Conservation (phyloP, 2,888 invertebrate species). For the Coelinius sp. region DNA sequence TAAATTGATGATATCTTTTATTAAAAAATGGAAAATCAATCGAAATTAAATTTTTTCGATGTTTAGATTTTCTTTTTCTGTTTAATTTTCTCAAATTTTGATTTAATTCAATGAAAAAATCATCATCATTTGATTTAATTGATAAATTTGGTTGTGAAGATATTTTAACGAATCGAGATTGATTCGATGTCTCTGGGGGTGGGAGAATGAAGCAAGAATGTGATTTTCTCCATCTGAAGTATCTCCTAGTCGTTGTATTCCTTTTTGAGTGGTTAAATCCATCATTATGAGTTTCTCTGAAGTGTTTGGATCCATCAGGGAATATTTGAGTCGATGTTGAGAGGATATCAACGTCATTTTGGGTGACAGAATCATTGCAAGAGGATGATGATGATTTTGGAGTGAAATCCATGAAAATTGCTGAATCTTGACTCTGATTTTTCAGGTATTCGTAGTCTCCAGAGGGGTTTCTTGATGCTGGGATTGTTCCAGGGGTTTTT, state of each 20-base stretch:
- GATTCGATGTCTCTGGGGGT: slow-evolving; percentile 46
- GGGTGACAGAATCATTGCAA: slow-evolving; percentile 43
- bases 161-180: slow-evolving; percentile 51
- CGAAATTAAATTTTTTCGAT: too few relatives aligned
- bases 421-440: slow-evolving; percentile 58
- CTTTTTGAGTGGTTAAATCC: slow-evolving; percentile 24
- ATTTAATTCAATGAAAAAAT: background rate
- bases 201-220: slow-evolving; percentile 56
- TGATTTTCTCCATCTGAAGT: slow-evolving; percentile 58
- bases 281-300: background rate
- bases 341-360: slow-evolving; percentile 50
- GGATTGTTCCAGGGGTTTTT: background rate
- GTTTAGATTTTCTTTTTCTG: slow-evolving; percentile 33
- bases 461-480: background rate
- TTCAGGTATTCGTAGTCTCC: background rate
- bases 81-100: slow-evolving; percentile 43
- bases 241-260: slow-evolving; percentile 49
- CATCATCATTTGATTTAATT: slow-evolving; percentile 42
- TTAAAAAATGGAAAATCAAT: background rate
- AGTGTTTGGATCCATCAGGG: slow-evolving; percentile 15
- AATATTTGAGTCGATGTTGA: slow-evolving; percentile 48
- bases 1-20: too few relatives aligned
- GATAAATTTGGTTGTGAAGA: slow-evolving; percentile 56
- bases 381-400: slow-evolving; percentile 41
- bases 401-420: slow-evolving; percentile 57